A percentile compares a stretch with the other conserved stretches of the same genome.
phyloP scores from a whole-genome alignment of 2,797 vertebrate genomes.

The Aldrovandia affinis region DNA sequence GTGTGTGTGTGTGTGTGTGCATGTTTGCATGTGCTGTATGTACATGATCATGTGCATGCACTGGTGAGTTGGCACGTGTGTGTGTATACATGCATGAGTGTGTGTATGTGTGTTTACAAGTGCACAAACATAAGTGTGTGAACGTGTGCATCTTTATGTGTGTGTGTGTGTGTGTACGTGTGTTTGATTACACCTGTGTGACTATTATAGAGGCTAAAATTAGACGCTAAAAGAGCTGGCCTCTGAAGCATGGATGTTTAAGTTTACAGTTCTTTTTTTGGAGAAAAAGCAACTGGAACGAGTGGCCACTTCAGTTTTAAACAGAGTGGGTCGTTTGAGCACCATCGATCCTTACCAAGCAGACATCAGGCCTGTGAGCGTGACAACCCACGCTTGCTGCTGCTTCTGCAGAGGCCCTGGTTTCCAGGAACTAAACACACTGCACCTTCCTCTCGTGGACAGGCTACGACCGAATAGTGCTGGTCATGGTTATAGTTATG shows the following conservation, averaged over 20 bases:
- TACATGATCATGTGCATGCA: too few species aligned
- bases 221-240: conserved; percentile 41
- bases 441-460: too few species aligned
- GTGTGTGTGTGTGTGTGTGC: background rate
- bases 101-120: background rate
- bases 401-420: background rate
- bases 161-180: conserved; percentile 39
- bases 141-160: background rate
- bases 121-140: background rate
- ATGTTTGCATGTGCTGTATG: background rate
- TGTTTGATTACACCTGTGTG: conserved; percentile 39
- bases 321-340: background rate
- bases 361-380: background rate
- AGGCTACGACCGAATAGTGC: too few species aligned
- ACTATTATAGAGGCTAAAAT: conserved; percentile 34
- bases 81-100: conserved; percentile 38
- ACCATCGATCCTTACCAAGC: background rate
- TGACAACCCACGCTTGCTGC: background rate
- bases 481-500: too few species aligned
- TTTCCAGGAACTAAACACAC: too few species aligned
- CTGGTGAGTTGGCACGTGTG: background rate
- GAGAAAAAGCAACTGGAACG: background rate
- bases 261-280: background rate
- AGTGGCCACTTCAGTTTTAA: background rate
- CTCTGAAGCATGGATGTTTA: conserved; percentile 42